Evolutionary conservation across 2,888 invertebrate genomes (phyloP).

Genomic region (Eurytoma adleriae): DNA sequence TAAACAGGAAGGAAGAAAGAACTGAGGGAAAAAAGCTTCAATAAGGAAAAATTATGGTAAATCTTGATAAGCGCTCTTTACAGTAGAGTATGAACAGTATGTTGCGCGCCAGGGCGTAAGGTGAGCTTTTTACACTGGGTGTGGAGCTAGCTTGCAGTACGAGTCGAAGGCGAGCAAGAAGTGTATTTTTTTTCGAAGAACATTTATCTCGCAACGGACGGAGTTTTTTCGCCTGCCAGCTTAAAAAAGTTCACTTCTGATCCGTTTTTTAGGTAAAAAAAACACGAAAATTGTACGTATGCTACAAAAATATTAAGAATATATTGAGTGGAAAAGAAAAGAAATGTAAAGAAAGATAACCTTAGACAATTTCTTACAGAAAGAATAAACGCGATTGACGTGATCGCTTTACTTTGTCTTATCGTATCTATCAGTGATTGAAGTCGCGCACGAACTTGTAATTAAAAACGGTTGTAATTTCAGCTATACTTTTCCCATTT

Average conservation of each 20-base stretch:
- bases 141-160: no score
- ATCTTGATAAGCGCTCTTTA: conserved; percentile 13
- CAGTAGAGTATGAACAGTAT: no score
- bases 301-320: no score
- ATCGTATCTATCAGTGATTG: conserved; percentile 11
- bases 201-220: not conserved
- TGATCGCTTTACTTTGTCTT: conserved; percentile 16
- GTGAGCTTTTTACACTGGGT: no score
- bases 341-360: conserved; percentile 16
- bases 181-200: not conserved
- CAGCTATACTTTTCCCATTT: not conserved
- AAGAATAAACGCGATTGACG: conserved; percentile 6
- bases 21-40: not conserved
- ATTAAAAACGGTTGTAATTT: conserved; percentile 15
- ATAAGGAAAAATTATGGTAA: not conserved
- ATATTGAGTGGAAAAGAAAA: not conserved
- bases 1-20: not conserved
- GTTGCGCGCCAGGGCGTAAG: no score
- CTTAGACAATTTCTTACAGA: conserved; percentile 14
- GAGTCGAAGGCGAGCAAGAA: not conserved
- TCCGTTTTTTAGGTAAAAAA: not conserved
- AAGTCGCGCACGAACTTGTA: conserved; percentile 23
- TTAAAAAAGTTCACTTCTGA: no score
- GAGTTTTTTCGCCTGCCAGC: not conserved
- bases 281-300: no score